phyloP scores from a whole-genome alignment of 2,797 vertebrate species.

The Tangara arthus region DNA sequence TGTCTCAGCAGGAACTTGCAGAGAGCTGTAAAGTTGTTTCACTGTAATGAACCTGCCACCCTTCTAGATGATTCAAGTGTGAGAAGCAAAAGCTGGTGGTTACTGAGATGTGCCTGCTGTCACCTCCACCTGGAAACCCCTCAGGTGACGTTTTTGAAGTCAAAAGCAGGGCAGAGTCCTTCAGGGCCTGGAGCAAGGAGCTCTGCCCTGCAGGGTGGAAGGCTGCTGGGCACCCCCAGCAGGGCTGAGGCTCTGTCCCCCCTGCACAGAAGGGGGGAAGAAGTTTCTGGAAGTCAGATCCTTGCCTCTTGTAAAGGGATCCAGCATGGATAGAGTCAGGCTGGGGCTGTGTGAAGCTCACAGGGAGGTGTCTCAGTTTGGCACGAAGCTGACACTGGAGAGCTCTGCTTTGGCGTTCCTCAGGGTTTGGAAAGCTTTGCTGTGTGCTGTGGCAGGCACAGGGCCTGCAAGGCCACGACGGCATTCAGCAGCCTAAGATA shows the following conservation, averaged over 20 bases:
- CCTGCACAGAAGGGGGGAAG: too few relatives aligned
- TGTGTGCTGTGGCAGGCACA: background rate
- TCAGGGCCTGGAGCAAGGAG: background rate
- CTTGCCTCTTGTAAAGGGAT: background rate
- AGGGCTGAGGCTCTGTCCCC: background rate
- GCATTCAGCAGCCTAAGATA: background rate
- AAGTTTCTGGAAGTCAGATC: background rate
- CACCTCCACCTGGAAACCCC: background rate
- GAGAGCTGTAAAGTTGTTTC: background rate
- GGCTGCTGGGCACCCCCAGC: accelerated
- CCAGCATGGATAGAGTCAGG: accelerated
- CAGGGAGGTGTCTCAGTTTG: background rate
- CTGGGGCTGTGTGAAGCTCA: accelerated
- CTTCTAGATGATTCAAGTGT: background rate
- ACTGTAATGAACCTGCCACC: background rate
- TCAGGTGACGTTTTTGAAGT: background rate
- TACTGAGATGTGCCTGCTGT: background rate
- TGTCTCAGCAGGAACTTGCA: background rate
- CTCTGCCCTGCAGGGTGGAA: accelerated
- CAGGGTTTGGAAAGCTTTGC: background rate
- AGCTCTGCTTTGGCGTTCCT: background rate
- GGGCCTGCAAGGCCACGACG: too few relatives aligned
- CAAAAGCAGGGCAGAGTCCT: background rate
- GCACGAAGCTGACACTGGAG: background rate
- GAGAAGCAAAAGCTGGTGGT: background rate